Conservation (phyloP, 2,888 invertebrate species). For the Agriopis leucophaearia region DNA sequence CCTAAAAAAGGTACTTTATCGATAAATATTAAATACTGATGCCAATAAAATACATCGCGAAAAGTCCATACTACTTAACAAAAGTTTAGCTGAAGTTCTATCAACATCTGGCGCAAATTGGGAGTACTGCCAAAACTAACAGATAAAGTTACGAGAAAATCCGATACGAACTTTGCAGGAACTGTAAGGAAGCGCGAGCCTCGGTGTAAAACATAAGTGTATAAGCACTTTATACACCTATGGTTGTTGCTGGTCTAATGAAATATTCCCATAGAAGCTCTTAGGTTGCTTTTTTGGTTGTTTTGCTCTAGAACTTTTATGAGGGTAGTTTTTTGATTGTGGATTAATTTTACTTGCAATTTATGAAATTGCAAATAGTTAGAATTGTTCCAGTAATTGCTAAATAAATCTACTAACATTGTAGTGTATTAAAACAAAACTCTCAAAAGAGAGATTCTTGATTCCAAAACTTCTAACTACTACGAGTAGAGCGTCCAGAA, state of each 20-base stretch:
- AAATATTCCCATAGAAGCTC: slow-evolving; percentile 11
- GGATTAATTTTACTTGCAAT: background rate
- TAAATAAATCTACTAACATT: too few species aligned
- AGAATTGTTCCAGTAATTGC: too few species aligned
- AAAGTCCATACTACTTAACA: slow-evolving; percentile 55
- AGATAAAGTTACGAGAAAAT: slow-evolving; percentile 58
- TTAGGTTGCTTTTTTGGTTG: background rate
- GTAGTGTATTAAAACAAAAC: too few species aligned
- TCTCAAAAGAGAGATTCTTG: too few species aligned
- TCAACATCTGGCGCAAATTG: slow-evolving; percentile 73
- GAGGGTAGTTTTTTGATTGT: background rate
- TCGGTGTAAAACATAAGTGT: slow-evolving; percentile 35
- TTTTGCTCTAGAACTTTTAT: background rate
- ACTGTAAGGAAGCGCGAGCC: slow-evolving; percentile 49
- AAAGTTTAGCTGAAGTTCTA: slow-evolving; percentile 62
- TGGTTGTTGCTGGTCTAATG: slow-evolving; percentile 48
- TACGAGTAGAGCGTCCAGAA: too few species aligned
- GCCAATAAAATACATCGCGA: slow-evolving; percentile 53
- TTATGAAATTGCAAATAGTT: background rate
- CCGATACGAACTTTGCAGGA: slow-evolving; percentile 61
- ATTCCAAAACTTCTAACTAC: too few species aligned
- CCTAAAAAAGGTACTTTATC: background rate
- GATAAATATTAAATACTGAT: slow-evolving; percentile 37
- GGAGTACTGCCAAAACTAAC: slow-evolving; percentile 71
- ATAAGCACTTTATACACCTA: slow-evolving; percentile 19